Evolutionary conservation across 2,113 vertebrate species (phyloP).

Genomic region (Plectropomus leopardus): DNA sequence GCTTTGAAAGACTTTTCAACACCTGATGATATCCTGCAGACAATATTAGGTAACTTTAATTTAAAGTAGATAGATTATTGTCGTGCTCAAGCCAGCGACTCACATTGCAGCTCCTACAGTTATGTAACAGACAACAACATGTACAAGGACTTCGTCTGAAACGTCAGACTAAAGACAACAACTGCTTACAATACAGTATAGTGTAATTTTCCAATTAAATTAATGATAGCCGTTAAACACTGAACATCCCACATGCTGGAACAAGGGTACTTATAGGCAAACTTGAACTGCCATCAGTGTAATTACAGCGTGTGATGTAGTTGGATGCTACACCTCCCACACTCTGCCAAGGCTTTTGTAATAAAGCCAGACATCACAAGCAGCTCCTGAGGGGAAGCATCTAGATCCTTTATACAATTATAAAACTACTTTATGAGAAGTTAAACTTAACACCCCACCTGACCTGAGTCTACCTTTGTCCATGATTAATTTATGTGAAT

Average conservation of each 20-base stretch:
- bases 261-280: constrained; percentile 24
- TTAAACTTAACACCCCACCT: constrained; percentile 37
- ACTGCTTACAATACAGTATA: constrained; percentile 20
- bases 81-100: constrained; percentile 5
- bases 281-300: constrained; percentile 50
- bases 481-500: constrained; percentile 27
- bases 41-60: constrained; percentile 29
- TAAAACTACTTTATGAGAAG: constrained; percentile 3
- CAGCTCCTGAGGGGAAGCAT: constrained; percentile 29
- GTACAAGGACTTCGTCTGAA: constrained; percentile 30
- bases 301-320: constrained; percentile 50
- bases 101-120: constrained; percentile 9
- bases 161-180: constrained; percentile 14
- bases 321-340: constrained; percentile 42
- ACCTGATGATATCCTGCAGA: neutral
- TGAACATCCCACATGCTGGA: constrained; percentile 39
- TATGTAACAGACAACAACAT: constrained; percentile 35
- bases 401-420: neutral
- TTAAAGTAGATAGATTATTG: constrained; percentile 42
- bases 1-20: neutral
- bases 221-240: constrained; percentile 44
- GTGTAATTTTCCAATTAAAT: constrained; percentile 38
- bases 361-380: constrained; percentile 44
- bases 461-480: neutral
- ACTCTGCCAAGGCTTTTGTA: constrained; percentile 35